Evolutionary conservation across 1,140 invertebrate species (phyloP).

Genomic region (Dreissena polymorpha): DNA sequence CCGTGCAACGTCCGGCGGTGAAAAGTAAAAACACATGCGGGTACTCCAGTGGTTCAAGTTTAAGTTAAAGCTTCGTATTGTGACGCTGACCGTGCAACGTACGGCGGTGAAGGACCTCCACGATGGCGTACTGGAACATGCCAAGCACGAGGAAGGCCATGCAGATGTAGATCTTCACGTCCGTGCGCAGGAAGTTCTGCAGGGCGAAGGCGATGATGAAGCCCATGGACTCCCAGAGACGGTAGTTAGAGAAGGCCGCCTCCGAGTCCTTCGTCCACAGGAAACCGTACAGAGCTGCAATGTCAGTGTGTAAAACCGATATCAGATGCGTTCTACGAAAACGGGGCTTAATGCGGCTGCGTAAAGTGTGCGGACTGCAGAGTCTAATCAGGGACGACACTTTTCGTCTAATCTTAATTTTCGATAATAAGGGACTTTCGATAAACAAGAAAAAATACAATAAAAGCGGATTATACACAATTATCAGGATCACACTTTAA

Average conservation of each 20-base stretch:
- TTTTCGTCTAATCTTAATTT: no score
- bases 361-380: no score
- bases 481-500: no score
- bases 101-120: constrained; percentile 84
- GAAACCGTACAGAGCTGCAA: constrained; percentile 92
- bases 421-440: neutral
- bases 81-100: no score
- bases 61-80: no score
- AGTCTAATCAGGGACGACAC: no score
- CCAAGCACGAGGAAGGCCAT: constrained; percentile 88
- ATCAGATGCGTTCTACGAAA: no score
- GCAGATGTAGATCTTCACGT: constrained; percentile 94
- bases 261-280: constrained; percentile 93
- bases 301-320: neutral
- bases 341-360: no score
- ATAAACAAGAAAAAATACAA: no score
- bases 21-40: neutral
- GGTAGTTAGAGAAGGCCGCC: constrained; percentile 97
- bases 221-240: constrained; percentile 92
- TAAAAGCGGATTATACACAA: no score
- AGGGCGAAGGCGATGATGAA: constrained; percentile 95
- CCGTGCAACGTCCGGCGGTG: constrained; percentile 19
- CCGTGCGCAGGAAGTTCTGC: constrained; percentile 88
- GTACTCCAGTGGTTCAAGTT: no score
- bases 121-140: constrained; percentile 89